Base-by-base conservation (phyloP, 2,888 invertebrate genomes). In the Ctena decussata region DNA sequence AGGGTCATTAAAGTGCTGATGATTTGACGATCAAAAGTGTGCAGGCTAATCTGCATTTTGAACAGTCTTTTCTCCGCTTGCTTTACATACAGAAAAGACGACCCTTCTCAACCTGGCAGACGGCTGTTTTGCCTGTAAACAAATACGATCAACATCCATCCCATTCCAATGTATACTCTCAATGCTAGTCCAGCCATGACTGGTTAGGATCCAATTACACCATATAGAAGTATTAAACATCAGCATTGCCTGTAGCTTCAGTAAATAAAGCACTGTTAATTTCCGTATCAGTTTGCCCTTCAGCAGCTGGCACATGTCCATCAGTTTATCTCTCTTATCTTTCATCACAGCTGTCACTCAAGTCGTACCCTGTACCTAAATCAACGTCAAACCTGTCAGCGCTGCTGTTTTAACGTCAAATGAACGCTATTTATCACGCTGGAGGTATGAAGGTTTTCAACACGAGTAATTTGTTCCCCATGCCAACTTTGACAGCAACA, bases 391-490 rank as follows among this genome's bases (percentile, higher is more conserved):
- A 60, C 53, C 77, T 89, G 89, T 89, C 89, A 89, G 80, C 76
- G 72, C 57, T 69, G 85, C 78, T 84, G 86, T 89, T 89, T 89
- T 80, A 84, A 86, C 89, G 89, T 89, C 89, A 89, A 86, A 75
- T 80, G 77, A 77, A 82, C 76, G 84, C 77, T 83, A 86, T 89
- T 84, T 79, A 86, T 89, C 86, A 85, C 89, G 60, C 80, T 60
- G 85, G 86, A 85, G 89, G 89, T 84, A 86, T 89, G 89, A 84
- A 79, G 80, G 65, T 83, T 88, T 82, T 89, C 86, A 89, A 85
- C 89, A 83, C 84, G 41, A 76, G 75, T 83, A 89, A 89, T 89
- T 89, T 89, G 89, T 89, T 89, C 83, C 83, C 65, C 83, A 72
- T 81, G 41, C 83, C 80, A 46, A 41, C 53, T 71, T 75, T 87